Percentiles rank a stretch among this genome's conserved stretches.
Conservation (phyloP, 2,797 vertebrate genomes). For the Arnoldichthys spilopterus region DNA sequence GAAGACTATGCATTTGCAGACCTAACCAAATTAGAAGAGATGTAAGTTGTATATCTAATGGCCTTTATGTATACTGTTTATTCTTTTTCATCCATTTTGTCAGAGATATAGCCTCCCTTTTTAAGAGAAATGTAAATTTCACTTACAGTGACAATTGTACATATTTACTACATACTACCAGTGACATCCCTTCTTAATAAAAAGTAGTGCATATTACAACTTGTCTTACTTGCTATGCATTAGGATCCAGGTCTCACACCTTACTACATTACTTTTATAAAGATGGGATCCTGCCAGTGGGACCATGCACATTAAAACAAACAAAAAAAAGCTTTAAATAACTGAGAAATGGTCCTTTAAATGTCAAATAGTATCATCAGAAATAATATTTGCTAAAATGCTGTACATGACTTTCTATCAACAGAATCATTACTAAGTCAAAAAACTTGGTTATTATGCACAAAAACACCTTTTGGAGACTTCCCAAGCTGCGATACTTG, state of each 20-base stretch:
- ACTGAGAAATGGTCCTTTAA: background rate
- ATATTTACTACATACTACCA: too few relatives aligned
- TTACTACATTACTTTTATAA: too few relatives aligned
- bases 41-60: conserved; percentile 64
- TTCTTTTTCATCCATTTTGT: background rate
- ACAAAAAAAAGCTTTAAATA: background rate
- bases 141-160: too few relatives aligned
- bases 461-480: conserved; percentile 85
- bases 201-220: too few relatives aligned
- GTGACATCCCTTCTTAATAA: too few relatives aligned
- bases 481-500: conserved; percentile 85
- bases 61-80: background rate
- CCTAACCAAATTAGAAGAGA: conserved; percentile 70
- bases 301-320: too few relatives aligned
- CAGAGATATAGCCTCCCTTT: background rate
- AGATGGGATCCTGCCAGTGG: too few relatives aligned
- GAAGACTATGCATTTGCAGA: conserved; percentile 71
- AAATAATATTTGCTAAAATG: background rate
- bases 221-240: too few relatives aligned
- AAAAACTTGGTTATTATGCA: conserved; percentile 86
- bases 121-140: too few relatives aligned
- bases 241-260: too few relatives aligned
- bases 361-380: background rate
- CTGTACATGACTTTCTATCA: conserved; percentile 52
- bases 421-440: conserved; percentile 90